Conservation (phyloP, 1,140 invertebrate species). For the Berghia stephanieae region DNA sequence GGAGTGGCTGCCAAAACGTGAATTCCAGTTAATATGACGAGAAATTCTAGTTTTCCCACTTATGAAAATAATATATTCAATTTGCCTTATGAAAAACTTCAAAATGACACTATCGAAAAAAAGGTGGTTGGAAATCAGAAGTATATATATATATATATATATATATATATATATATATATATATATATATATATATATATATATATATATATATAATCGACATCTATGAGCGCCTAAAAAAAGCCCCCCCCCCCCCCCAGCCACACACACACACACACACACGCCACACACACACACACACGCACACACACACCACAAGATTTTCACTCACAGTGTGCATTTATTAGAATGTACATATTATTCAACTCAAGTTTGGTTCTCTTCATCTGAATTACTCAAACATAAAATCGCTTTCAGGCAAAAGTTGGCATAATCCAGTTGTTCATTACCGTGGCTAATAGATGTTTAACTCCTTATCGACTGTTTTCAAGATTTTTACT, state of each 20-base stretch:
- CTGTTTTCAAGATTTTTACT: no score
- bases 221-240: no score
- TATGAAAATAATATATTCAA: background rate
- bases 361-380: background rate
- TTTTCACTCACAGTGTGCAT: background rate
- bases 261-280: no score
- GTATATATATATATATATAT: no score
- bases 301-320: no score
- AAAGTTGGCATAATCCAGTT: background rate
- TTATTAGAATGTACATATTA: background rate
- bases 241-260: no score
- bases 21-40: background rate
- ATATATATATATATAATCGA: no score
- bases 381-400: background rate
- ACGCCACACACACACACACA: no score
- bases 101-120: no score
- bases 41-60: background rate
- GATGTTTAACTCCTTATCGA: background rate
- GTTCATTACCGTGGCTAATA: background rate
- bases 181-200: slow-evolving; percentile 4
- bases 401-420: background rate
- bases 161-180: background rate
- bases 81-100: background rate
- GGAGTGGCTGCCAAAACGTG: slow-evolving; percentile 1
- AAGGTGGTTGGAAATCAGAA: no score